phyloP scores from a whole-genome alignment of 2,888 invertebrate genomes.

The Polydrusus tereticollis region DNA sequence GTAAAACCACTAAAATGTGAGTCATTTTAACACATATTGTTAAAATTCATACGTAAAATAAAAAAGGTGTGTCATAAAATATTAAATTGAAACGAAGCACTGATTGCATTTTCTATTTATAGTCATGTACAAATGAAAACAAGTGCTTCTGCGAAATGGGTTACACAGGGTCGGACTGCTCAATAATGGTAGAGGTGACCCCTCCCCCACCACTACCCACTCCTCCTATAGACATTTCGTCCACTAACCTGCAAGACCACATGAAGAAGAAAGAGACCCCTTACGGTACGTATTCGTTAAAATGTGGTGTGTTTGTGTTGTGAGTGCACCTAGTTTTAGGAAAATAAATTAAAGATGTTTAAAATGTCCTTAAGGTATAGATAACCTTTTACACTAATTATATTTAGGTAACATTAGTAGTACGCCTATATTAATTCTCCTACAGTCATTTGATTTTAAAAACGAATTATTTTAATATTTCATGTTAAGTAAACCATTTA shows the following conservation, averaged over 20 bases:
- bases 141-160: constrained; percentile 92
- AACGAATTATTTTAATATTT: too few species aligned
- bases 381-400: not conserved
- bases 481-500: too few species aligned
- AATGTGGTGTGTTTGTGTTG: not conserved
- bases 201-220: constrained; percentile 72
- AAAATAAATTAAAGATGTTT: not conserved
- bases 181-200: constrained; percentile 79
- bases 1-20: too few species aligned
- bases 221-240: constrained; percentile 67
- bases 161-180: constrained; percentile 91
- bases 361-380: not conserved
- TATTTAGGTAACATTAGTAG: too few species aligned
- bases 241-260: constrained; percentile 70
- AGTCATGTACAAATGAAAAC: constrained; percentile 94
- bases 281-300: constrained; percentile 81
- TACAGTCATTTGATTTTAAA: too few species aligned
- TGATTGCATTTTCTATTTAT: constrained; percentile 57
- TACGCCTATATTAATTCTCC: too few species aligned
- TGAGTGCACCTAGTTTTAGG: not conserved
- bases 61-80: too few species aligned
- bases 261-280: constrained; percentile 93
- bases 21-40: too few species aligned
- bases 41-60: too few species aligned
- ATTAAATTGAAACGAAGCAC: too few species aligned